phyloP scores from a whole-genome alignment of 2,888 invertebrate species.

The Blera fallax region DNA sequence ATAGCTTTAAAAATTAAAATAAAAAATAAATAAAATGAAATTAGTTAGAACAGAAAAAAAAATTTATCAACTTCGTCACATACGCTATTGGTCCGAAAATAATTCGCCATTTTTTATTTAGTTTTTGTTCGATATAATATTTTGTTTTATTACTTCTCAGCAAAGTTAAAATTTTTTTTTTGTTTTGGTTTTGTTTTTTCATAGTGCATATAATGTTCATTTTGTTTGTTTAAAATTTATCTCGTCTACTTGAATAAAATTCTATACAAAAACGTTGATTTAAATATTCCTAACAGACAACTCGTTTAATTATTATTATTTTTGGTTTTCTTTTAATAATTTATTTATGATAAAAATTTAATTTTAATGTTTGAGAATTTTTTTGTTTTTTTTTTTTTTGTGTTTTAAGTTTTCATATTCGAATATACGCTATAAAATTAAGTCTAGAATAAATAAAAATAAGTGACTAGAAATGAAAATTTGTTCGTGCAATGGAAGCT shows the following conservation, averaged over 20 bases:
- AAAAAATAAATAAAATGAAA: background rate
- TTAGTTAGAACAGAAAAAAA: background rate
- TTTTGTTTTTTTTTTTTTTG: background rate
- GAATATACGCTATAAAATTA: slow-evolving; percentile 36
- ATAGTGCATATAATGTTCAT: slow-evolving; percentile 47
- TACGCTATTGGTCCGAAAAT: slow-evolving; percentile 71
- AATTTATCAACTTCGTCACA: slow-evolving; percentile 55
- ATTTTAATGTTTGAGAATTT: slow-evolving; percentile 47
- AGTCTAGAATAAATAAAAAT: slow-evolving; percentile 18
- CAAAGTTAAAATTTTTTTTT: slow-evolving; percentile 34
- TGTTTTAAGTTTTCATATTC: slow-evolving; percentile 4
- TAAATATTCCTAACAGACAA: slow-evolving; percentile 71
- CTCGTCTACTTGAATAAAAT: slow-evolving; percentile 69
- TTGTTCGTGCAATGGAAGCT: slow-evolving; percentile 67
- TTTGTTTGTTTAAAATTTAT: slow-evolving; percentile 40
- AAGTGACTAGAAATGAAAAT: slow-evolving; percentile 35
- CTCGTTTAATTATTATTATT: slow-evolving; percentile 31
- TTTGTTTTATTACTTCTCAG: slow-evolving; percentile 49
- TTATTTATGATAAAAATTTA: slow-evolving; percentile 57
- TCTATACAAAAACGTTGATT: slow-evolving; percentile 70
- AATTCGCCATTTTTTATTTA: slow-evolving; percentile 58
- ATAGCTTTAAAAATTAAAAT: slow-evolving; percentile 42
- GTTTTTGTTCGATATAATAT: slow-evolving; percentile 14
- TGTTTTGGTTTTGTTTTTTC: slow-evolving; percentile 14
- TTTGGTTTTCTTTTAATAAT: slow-evolving; percentile 26